Conservation (phyloP, 2,888 invertebrate genomes). For the Podotricha telesiphe region DNA sequence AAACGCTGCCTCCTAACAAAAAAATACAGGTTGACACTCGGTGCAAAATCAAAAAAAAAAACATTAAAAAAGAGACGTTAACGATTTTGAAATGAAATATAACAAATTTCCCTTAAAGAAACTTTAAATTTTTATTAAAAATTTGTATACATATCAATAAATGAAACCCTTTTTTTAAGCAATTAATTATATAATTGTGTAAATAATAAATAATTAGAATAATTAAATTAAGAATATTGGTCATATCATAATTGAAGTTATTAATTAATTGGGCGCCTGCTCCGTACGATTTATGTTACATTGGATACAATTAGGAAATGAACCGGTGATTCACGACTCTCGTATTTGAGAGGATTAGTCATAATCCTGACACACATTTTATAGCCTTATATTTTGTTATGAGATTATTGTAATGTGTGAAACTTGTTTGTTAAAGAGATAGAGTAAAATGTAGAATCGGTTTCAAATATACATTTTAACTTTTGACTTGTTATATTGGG, state of each 20-base stretch:
- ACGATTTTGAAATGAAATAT: too few species aligned
- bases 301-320: conserved; percentile 38
- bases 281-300: conserved; percentile 32
- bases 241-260: conserved; percentile 37
- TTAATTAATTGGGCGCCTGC: conserved; percentile 35
- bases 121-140: background rate
- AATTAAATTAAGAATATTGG: conserved; percentile 23
- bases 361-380: conserved; percentile 34
- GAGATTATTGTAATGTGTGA: conserved; percentile 7
- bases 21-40: too few species aligned
- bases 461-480: background rate
- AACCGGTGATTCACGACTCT: conserved; percentile 41
- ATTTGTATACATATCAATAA: background rate
- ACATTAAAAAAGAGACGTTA: too few species aligned
- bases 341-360: conserved; percentile 41
- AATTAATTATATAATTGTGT: background rate
- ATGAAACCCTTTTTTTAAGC: background rate
- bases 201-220: conserved; percentile 1
- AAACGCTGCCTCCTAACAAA: too few species aligned
- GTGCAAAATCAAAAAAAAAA: too few species aligned
- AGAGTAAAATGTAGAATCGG: background rate
- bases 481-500: too few species aligned
- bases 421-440: conserved; percentile 7
- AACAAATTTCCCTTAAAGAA: background rate
- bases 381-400: background rate